Conservation (phyloP, 2,888 invertebrate genomes). For the Dyspetes luteomarginatus region DNA sequence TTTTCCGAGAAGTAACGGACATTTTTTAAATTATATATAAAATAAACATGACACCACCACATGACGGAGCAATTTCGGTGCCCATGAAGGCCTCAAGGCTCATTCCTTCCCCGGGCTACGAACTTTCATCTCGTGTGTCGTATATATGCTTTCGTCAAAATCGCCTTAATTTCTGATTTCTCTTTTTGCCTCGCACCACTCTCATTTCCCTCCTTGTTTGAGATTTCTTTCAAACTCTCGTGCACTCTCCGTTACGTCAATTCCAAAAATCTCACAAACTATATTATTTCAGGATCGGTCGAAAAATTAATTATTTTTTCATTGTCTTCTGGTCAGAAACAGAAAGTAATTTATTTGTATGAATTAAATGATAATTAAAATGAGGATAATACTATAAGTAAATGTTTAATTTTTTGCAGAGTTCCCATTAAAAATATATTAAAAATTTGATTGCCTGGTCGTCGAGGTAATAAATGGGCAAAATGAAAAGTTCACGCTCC, state of each 20-base stretch:
- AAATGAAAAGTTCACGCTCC: no score
- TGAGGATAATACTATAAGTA: no score
- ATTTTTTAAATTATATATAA: conserved; percentile 1
- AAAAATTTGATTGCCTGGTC: no score
- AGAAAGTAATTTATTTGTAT: no score
- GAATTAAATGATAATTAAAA: no score
- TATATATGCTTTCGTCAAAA: conserved; percentile 13
- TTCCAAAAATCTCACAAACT: background rate
- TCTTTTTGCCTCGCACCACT: conserved; percentile 19
- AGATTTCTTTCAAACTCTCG: background rate
- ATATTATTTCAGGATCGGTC: background rate
- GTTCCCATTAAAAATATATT: no score
- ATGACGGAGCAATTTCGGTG: background rate
- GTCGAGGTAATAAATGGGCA: no score
- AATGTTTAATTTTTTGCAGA: no score
- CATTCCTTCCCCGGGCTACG: conserved; percentile 9
- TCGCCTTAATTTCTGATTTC: conserved; percentile 59
- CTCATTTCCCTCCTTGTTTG: background rate
- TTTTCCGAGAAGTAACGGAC: no score
- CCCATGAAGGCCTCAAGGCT: background rate
- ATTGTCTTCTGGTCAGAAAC: no score
- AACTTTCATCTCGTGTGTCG: conserved; percentile 34
- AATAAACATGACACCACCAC: conserved; percentile 1
- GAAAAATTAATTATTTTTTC: no score
- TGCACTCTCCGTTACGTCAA: background rate